These are phyloP conservation scores for Chesias legatella DNA, from an alignment of 2,888 invertebrate genomes.

Conservation along the genomic window DNA sequence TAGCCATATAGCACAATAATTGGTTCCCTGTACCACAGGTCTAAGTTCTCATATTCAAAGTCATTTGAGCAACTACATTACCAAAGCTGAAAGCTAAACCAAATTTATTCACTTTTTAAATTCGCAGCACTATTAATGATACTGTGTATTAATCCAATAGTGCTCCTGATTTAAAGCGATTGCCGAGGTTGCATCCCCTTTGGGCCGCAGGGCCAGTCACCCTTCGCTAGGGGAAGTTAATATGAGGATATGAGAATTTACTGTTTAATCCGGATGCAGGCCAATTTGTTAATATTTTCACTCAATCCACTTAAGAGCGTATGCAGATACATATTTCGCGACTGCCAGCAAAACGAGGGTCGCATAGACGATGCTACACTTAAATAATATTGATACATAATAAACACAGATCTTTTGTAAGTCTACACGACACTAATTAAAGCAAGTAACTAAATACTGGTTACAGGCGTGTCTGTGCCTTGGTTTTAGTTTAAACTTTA, in stretches of 20 bases:
- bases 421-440: constrained; percentile 74
- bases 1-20: no score
- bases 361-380: no score
- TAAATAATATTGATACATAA: no score
- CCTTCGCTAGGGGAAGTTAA: constrained; percentile 74
- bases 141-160: constrained; percentile 67
- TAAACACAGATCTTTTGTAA: no score
- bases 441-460: constrained; percentile 72
- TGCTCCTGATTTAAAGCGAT: constrained; percentile 75
- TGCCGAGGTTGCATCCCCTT: constrained; percentile 74
- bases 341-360: no score
- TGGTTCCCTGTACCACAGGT: no score
- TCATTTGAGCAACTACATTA: no score
- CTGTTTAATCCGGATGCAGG: constrained; percentile 77
- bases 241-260: constrained; percentile 80
- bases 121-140: constrained; percentile 39
- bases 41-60: no score
- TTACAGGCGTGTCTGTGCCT: constrained; percentile 48
- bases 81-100: not conserved
- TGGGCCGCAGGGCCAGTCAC: constrained; percentile 57
- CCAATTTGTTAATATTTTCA: constrained; percentile 80
- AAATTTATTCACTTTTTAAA: constrained; percentile 19
- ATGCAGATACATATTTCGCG: constrained; percentile 20
- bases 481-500: constrained; percentile 11
- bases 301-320: constrained; percentile 76